Percentiles rank a stretch among this genome's conserved stretches.
Evolutionary conservation across 1,140 invertebrate genomes (phyloP).

Genomic region (Odontomachus brunneus): DNA sequence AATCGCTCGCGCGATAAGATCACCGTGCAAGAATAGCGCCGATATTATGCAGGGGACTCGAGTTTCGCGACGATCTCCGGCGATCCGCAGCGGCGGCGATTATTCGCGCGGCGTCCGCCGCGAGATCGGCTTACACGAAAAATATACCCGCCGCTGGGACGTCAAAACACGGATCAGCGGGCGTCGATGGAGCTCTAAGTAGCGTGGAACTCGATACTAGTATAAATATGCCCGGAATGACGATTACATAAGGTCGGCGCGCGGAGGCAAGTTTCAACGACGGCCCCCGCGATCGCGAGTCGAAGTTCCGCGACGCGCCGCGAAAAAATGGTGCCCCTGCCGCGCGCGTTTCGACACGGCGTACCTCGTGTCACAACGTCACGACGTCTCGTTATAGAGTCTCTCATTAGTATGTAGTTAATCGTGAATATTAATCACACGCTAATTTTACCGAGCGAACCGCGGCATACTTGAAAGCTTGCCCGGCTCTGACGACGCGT

Average conservation of each 20-base stretch:
- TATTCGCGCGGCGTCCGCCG: background rate
- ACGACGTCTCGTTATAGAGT: background rate
- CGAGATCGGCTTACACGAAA: conserved; percentile 23
- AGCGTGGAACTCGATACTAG: conserved; percentile 4
- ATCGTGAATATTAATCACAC: conserved; percentile 60
- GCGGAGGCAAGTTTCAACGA: conserved; percentile 13
- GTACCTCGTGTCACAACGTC: background rate
- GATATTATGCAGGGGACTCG: no score
- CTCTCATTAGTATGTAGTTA: background rate
- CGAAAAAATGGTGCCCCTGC: background rate
- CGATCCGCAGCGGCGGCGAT: background rate
- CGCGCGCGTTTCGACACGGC: conserved; percentile 1
- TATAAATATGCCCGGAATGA: conserved; percentile 38
- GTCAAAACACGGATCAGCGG: conserved; percentile 35
- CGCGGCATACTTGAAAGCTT: conserved; percentile 27
- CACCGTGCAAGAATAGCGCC: no score
- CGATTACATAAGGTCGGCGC: conserved; percentile 3
- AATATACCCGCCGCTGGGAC: conserved; percentile 6
- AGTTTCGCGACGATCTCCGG: conserved; percentile 1
- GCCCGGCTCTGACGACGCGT: conserved; percentile 27
- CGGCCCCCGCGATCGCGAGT: conserved; percentile 51
- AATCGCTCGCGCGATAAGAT: no score
- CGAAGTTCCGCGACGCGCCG: conserved; percentile 44
- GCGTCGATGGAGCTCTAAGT: background rate
- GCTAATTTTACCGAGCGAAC: conserved; percentile 65